These are phyloP conservation scores for Pollicipes pollicipes DNA, from an alignment of 1,140 invertebrate species.

Conservation along the genomic window DNA sequence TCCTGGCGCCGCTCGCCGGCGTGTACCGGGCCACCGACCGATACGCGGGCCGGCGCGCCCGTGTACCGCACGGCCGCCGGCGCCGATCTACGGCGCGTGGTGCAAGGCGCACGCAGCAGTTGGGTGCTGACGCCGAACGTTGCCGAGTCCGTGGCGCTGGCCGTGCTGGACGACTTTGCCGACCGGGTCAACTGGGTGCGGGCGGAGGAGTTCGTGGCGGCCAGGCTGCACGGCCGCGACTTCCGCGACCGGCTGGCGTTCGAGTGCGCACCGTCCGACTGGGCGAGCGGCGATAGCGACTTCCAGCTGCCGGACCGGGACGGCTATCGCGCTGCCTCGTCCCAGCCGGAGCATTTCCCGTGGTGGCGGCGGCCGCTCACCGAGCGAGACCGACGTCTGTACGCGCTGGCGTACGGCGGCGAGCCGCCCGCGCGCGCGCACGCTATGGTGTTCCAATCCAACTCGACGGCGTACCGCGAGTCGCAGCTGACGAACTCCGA, in stretches of 20 bases:
- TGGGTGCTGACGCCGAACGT: not conserved
- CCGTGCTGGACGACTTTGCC: not conserved
- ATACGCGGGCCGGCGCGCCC: not conserved
- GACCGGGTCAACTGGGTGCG: not conserved
- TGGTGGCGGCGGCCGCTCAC: not conserved
- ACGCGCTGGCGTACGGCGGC: not conserved
- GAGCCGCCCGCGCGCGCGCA: too few species aligned
- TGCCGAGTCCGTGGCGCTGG: not conserved
- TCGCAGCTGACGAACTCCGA: too few species aligned
- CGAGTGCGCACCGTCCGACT: not conserved
- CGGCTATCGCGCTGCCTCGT: not conserved
- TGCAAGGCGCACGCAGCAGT: not conserved
- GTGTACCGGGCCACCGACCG: not conserved
- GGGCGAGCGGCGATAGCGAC: not conserved
- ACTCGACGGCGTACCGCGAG: too few species aligned
- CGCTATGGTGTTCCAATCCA: too few species aligned
- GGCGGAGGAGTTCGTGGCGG: not conserved
- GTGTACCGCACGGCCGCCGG: not conserved
- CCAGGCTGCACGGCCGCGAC: not conserved
- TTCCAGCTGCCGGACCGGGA: not conserved
- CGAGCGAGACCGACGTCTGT: not conserved
- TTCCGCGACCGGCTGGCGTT: not conserved
- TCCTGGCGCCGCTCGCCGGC: not conserved
- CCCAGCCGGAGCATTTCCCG: not conserved
- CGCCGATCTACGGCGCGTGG: not conserved